These are phyloP conservation scores for Matsumurasca onukii DNA, from an alignment of 1,140 invertebrate genomes.

Conservation along the genomic window DNA sequence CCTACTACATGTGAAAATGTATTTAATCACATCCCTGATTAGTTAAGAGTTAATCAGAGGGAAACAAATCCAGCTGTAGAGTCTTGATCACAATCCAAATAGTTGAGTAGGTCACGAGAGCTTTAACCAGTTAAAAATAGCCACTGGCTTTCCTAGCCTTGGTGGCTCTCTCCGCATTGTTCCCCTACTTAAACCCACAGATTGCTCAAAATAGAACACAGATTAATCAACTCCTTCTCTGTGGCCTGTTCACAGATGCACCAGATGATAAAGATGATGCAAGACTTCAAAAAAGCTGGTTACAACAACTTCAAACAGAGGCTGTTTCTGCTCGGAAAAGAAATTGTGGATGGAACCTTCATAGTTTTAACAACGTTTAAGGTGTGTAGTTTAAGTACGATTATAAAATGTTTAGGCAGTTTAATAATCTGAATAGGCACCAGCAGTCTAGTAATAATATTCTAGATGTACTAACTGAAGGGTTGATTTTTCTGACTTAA, in stretches of 20 bases:
- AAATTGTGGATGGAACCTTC: neutral
- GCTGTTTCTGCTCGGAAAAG: neutral
- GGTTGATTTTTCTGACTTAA: neutral
- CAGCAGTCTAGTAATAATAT: neutral
- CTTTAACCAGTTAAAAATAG: too few relatives aligned
- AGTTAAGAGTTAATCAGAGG: too few relatives aligned
- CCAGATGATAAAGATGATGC: constrained; percentile 14
- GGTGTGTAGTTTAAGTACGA: neutral
- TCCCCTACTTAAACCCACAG: too few relatives aligned
- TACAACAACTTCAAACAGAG: constrained; percentile 18
- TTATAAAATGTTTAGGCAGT: neutral
- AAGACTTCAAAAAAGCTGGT: constrained; percentile 9
- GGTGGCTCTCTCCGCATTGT: too few relatives aligned
- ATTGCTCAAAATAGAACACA: too few relatives aligned
- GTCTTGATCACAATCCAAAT: too few relatives aligned
- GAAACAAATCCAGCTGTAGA: too few relatives aligned
- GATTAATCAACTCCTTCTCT: too few relatives aligned
- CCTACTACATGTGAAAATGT: too few relatives aligned
- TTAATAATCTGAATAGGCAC: neutral
- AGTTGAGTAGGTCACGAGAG: too few relatives aligned
- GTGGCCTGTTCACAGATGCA: constrained; percentile 15
- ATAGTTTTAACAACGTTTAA: constrained; percentile 9
- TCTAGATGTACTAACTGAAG: neutral
- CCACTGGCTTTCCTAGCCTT: too few relatives aligned
- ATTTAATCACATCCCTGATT: too few relatives aligned